Evolutionary conservation across 64 coral and sea anemone genomes (phyloP).

Genomic region (Hydrozoanthus tunicans): DNA sequence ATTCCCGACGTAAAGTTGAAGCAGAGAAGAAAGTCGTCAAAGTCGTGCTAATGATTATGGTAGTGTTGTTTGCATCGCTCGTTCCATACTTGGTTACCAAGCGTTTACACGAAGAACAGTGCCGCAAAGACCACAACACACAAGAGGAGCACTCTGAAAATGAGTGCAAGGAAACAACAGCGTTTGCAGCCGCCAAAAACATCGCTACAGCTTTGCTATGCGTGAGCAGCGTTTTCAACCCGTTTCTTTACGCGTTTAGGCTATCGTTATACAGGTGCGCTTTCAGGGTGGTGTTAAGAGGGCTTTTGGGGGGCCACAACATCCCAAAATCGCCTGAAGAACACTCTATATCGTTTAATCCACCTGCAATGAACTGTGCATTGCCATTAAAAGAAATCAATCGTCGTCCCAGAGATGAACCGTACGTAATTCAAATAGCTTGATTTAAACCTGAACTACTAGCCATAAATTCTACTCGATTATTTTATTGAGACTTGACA

Average conservation of each 20-base stretch:
- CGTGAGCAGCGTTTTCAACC: conserved; percentile 64
- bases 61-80: conserved; percentile 66
- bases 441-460: too few species aligned
- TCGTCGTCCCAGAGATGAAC: too few species aligned
- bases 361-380: not conserved
- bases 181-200: conserved; percentile 4
- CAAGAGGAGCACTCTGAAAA: not conserved
- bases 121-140: not conserved
- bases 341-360: conserved; percentile 5
- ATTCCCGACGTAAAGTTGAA: conserved; percentile 43
- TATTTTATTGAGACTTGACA: too few species aligned
- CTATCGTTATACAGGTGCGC: conserved; percentile 62
- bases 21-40: conserved; percentile 69
- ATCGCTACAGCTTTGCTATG: conserved; percentile 57
- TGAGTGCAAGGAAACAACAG: conserved; percentile 35
- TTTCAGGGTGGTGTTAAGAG: conserved; percentile 30
- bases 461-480: too few species aligned
- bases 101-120: conserved; percentile 36
- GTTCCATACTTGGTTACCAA: conserved; percentile 60
- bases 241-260: conserved; percentile 75
- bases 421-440: too few species aligned
- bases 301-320: not conserved
- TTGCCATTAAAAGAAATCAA: too few species aligned
- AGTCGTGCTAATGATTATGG: conserved; percentile 58
- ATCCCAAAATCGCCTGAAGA: not conserved